A percentile compares a stretch with the other conserved stretches of the same genome.
Conservation (phyloP, 1,140 invertebrate species). For the Plectrocnemia conspersa region DNA sequence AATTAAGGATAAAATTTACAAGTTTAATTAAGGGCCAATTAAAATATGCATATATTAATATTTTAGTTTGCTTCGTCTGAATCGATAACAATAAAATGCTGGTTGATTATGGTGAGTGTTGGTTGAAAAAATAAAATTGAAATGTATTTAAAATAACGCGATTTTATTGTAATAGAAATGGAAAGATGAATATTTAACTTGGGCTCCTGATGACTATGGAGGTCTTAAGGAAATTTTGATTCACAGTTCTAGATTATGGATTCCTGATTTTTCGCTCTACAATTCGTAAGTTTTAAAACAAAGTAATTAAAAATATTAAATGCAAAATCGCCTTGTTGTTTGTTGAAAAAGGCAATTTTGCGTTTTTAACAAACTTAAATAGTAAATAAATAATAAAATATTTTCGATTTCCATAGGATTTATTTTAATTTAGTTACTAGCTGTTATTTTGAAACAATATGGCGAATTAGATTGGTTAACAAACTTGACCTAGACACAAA, state of each 20-base stretch:
- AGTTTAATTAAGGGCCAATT: neutral
- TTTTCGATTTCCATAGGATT: too few relatives aligned
- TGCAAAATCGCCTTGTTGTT: too few relatives aligned
- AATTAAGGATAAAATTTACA: neutral
- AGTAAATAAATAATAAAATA: too few relatives aligned
- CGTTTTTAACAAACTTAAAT: too few relatives aligned
- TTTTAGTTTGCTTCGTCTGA: conserved; percentile 22
- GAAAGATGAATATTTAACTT: conserved; percentile 30
- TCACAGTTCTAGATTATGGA: conserved; percentile 29
- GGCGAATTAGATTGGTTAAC: neutral
- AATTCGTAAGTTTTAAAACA: conserved; percentile 31
- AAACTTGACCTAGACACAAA: neutral
- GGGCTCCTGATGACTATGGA: conserved; percentile 21
- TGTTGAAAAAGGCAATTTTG: too few relatives aligned
- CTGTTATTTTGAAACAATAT: neutral
- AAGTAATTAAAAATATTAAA: too few relatives aligned
- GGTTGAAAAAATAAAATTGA: conserved; percentile 8
- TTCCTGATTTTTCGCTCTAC: conserved; percentile 26
- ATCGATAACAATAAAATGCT: conserved; percentile 16
- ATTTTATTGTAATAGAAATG: conserved; percentile 21
- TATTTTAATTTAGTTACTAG: too few relatives aligned
- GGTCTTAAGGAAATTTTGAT: conserved; percentile 16
- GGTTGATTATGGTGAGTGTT: conserved; percentile 23
- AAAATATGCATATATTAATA: conserved; percentile 3
- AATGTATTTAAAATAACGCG: conserved; percentile 5